phyloP scores from a whole-genome alignment of 2,888 invertebrate genomes.

The Xanthorhoe spadicearia region DNA sequence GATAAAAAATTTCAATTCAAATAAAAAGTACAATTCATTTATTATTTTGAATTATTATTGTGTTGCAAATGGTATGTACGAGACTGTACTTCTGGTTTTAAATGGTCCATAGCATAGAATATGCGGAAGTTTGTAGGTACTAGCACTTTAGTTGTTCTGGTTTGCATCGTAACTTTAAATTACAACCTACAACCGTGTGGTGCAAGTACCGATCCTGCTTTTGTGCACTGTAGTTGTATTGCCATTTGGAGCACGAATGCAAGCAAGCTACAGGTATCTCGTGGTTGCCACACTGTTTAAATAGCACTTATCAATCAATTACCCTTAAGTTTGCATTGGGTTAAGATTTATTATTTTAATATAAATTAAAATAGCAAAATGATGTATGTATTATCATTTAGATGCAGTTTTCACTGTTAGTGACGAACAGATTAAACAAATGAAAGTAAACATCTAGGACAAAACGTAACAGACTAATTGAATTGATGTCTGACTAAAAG shows the following conservation, averaged over 20 bases:
- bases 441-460: not conserved
- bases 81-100: not conserved
- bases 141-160: not conserved
- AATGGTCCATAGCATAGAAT: conserved; percentile 11
- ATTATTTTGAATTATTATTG: not conserved
- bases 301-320: not conserved
- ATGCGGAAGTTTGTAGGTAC: not conserved
- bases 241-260: not conserved
- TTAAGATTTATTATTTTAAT: too few species aligned
- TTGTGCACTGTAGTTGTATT: not conserved
- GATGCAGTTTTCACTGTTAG: too few species aligned
- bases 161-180: conserved; percentile 10
- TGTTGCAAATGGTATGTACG: not conserved
- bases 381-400: too few species aligned
- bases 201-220: not conserved
- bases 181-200: conserved; percentile 2
- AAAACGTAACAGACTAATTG: conserved; percentile 5
- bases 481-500: conserved; percentile 14
- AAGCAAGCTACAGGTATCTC: conserved; percentile 11
- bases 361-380: too few species aligned
- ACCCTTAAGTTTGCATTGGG: too few species aligned
- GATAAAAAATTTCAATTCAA: too few species aligned
- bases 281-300: not conserved
- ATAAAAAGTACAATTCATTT: not conserved
- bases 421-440: not conserved